A percentile compares a stretch with the other conserved stretches of the same genome.
Evolutionary conservation across 1,140 invertebrate genomes (phyloP).

Genomic region (Batillaria attramentaria): DNA sequence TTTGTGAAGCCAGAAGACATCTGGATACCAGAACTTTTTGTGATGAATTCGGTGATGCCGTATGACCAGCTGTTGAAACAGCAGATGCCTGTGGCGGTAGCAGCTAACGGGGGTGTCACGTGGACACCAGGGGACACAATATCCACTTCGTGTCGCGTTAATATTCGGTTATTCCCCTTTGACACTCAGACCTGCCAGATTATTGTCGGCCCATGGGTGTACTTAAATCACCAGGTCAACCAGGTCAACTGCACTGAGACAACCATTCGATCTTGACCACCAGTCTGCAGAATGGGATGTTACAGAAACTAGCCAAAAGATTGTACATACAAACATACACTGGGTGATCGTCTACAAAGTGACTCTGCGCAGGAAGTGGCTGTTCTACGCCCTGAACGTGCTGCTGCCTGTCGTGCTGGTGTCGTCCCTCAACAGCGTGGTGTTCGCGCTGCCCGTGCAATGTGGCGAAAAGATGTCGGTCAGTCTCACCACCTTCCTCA

Average conservation of each 20-base stretch:
- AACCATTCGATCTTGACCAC: neutral
- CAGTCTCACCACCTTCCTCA: conserved; percentile 39
- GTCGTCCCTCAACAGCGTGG: conserved; percentile 35
- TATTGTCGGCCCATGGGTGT: conserved; percentile 66
- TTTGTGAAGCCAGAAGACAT: neutral
- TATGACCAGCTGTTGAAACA: neutral
- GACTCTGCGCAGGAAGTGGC: conserved; percentile 20
- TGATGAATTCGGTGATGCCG: neutral
- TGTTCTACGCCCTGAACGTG: conserved; percentile 32
- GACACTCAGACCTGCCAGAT: neutral
- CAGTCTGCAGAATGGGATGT: conserved; percentile 4
- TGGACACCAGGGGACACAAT: neutral
- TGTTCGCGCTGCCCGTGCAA: conserved; percentile 40
- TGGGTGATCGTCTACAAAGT: conserved; percentile 15
- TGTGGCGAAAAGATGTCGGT: conserved; percentile 41
- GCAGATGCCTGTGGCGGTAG: neutral
- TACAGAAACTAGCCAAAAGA: neutral
- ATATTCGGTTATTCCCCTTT: neutral
- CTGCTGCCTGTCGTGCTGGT: conserved; percentile 37
- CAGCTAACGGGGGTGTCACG: neutral
- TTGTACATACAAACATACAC: neutral
- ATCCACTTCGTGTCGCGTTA: neutral
- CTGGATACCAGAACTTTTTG: neutral
- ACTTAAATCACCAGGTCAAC: conserved; percentile 76
- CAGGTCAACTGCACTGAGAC: neutral